Evolutionary conservation across 1,140 invertebrate species (phyloP).

Genomic region (Panulirus ornatus): DNA sequence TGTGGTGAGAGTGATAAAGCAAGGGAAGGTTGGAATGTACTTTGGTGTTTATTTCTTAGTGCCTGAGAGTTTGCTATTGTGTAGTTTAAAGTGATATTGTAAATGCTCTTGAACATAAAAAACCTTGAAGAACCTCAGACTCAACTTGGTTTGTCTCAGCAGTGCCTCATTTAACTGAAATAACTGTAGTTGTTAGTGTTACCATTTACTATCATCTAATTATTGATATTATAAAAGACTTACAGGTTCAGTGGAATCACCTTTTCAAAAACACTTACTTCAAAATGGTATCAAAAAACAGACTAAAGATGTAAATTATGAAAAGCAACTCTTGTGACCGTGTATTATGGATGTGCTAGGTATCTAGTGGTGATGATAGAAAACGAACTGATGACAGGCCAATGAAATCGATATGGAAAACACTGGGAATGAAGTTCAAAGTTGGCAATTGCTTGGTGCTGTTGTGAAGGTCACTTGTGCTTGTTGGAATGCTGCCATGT

Average conservation of each 20-base stretch:
- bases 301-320: conserved; percentile 39
- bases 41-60: conserved; percentile 65
- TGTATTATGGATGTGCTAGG: conserved; percentile 59
- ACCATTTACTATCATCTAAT: conserved; percentile 62
- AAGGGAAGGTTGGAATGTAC: conserved; percentile 44
- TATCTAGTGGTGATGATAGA: conserved; percentile 41
- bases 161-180: conserved; percentile 71
- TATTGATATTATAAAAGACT: conserved; percentile 41
- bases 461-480: conserved; percentile 68
- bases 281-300: conserved; percentile 54
- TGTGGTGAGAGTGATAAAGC: conserved; percentile 18
- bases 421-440: conserved; percentile 45
- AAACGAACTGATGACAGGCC: conserved; percentile 42
- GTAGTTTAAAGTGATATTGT: conserved; percentile 71
- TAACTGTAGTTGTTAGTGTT: conserved; percentile 72
- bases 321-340: conserved; percentile 65
- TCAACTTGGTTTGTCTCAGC: conserved; percentile 67
- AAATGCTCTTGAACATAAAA: conserved; percentile 65
- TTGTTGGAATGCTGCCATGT: conserved; percentile 57
- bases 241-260: conserved; percentile 68
- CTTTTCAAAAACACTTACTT: conserved; percentile 57
- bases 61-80: conserved; percentile 67
- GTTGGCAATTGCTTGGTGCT: conserved; percentile 61
- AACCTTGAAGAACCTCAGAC: conserved; percentile 57
- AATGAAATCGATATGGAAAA: conserved; percentile 40